Evolutionary conservation across 2,888 invertebrate species (phyloP).

Genomic region (Trichacis sp.): DNA sequence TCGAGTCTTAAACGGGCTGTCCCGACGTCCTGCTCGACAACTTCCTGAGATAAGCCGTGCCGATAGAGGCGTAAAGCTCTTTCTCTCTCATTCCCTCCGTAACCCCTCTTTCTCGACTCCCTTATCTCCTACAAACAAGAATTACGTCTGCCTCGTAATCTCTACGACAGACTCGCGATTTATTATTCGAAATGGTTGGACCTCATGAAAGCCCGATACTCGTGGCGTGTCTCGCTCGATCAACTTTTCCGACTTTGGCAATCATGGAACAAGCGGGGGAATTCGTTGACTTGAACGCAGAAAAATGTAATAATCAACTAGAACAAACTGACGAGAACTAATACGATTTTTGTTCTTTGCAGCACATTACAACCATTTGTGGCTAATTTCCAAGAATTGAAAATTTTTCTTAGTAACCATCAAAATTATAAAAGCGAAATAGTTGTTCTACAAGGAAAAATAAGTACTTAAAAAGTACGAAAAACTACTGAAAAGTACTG

Average conservation of each 20-base stretch:
- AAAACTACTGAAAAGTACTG: too few species aligned
- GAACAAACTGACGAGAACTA: too few species aligned
- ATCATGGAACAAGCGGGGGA: too few species aligned
- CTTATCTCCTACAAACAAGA: slow-evolving; percentile 68
- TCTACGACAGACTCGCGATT: slow-evolving; percentile 54
- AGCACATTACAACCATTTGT: too few species aligned
- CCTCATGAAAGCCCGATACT: slow-evolving; percentile 41
- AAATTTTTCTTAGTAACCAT: too few species aligned
- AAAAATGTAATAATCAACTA: too few species aligned
- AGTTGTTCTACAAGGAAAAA: too few species aligned
- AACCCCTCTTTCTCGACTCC: slow-evolving; percentile 29
- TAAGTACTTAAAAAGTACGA: too few species aligned
- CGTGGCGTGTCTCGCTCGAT: slow-evolving; percentile 17
- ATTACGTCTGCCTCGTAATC: slow-evolving; percentile 66
- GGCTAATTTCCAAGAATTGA: too few species aligned
- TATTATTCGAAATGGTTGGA: slow-evolving; percentile 54
- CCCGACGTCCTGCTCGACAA: slow-evolving; percentile 62
- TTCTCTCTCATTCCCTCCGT: slow-evolving; percentile 30
- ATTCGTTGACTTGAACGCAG: too few species aligned
- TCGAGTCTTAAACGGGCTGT: slow-evolving; percentile 60
- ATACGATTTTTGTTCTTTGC: too few species aligned
- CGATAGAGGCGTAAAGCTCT: slow-evolving; percentile 62
- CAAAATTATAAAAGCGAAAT: too few species aligned
- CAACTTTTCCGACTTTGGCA: slow-evolving; percentile 2
- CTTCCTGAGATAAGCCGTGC: slow-evolving; percentile 64